Evolutionary conservation across 2,797 vertebrate species (phyloP).

Genomic region (Pseudocheirus occidentalis): DNA sequence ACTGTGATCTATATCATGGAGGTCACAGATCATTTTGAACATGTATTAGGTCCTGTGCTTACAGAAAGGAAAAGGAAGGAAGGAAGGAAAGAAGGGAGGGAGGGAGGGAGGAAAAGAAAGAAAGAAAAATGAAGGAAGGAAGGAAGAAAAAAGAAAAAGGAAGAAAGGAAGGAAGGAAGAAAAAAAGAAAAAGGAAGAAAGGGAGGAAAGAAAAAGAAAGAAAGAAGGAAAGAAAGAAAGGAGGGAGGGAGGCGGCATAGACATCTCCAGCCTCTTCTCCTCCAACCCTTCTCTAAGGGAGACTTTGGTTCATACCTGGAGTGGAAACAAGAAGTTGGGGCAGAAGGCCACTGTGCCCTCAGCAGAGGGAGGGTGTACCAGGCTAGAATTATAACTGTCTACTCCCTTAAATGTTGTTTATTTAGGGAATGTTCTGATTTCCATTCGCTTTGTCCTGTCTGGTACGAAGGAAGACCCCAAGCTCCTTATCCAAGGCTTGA

Average conservation of each 20-base stretch:
- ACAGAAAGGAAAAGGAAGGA: too few relatives aligned
- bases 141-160: not conserved
- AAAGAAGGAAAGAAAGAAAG: too few relatives aligned
- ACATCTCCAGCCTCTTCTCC: not conserved
- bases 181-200: fast-evolving
- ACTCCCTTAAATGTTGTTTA: not conserved
- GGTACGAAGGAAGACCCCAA: not conserved
- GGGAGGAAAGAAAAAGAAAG: too few relatives aligned
- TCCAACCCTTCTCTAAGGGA: not conserved
- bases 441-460: not conserved
- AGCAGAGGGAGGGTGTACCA: too few relatives aligned
- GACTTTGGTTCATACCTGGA: not conserved
- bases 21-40: not conserved
- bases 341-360: not conserved
- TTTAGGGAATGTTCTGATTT: not conserved
- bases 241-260: not conserved
- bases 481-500: not conserved
- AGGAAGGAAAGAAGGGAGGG: too few relatives aligned
- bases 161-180: not conserved
- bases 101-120: too few relatives aligned
- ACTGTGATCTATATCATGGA: not conserved
- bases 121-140: not conserved
- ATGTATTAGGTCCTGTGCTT: not conserved
- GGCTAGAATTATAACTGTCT: not conserved
- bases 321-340: not conserved